Percentiles rank a stretch among this genome's conserved stretches.
phyloP scores from a whole-genome alignment of 2,797 vertebrate species.

The Rhodeus uyekii region DNA sequence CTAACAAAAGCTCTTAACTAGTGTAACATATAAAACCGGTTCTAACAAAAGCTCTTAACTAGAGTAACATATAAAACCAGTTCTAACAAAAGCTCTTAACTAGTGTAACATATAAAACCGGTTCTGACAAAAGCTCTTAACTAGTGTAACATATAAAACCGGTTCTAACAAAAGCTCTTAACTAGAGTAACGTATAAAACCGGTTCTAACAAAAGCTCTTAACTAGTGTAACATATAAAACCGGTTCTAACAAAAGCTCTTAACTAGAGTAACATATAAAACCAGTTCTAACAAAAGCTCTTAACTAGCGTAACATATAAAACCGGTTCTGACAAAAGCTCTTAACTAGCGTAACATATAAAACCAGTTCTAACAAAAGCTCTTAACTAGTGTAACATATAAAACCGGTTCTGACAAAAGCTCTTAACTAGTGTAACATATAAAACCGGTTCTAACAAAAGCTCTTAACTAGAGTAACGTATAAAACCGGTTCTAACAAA shows the following conservation, averaged over 20 bases:
- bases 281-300: too few species aligned
- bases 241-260: too few species aligned
- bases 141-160: fast-evolving
- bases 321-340: fast-evolving
- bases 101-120: fast-evolving
- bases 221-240: too few species aligned
- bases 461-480: too few species aligned
- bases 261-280: too few species aligned
- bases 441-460: too few species aligned
- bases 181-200: neutral
- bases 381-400: too few species aligned
- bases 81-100: neutral
- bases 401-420: too few species aligned
- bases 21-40: fast-evolving
- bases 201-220: fast-evolving
- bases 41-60: neutral
- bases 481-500: too few species aligned
- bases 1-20: neutral
- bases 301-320: too few species aligned
- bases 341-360: too few species aligned
- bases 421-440: too few species aligned
- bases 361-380: fast-evolving
- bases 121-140: neutral
- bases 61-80: fast-evolving
- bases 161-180: fast-evolving